Percentiles rank a stretch among this genome's conserved stretches.
Conservation (phyloP, 1,140 invertebrate species). For the Cydia pomonella region DNA sequence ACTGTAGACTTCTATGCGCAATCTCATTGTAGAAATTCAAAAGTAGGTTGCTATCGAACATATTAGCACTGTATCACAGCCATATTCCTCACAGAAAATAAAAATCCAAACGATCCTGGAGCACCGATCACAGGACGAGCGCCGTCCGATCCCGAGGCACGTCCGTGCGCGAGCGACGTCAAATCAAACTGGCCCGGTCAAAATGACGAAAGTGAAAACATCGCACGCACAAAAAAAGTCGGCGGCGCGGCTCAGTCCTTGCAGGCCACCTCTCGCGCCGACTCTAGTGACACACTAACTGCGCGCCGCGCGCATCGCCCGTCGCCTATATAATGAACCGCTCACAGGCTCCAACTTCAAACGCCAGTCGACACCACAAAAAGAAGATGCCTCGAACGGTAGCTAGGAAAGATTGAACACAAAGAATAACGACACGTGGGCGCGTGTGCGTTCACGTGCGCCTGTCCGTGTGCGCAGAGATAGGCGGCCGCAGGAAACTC, state of each 20-base stretch:
- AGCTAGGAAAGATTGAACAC: constrained; percentile 73
- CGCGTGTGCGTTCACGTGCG: constrained; percentile 73
- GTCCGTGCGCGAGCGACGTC: constrained; percentile 78
- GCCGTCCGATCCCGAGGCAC: constrained; percentile 72
- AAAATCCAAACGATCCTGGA: constrained; percentile 66
- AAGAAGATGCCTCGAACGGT: constrained; percentile 75
- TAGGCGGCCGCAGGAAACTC: constrained; percentile 80
- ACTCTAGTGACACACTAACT: constrained; percentile 79
- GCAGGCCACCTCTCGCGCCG: constrained; percentile 77
- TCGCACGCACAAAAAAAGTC: constrained; percentile 79
- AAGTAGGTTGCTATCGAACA: constrained; percentile 77
- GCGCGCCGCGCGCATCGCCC: constrained; percentile 71
- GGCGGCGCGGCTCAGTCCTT: constrained; percentile 75
- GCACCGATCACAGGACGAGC: constrained; percentile 77
- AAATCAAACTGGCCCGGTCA: constrained; percentile 79
- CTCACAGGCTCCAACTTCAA: constrained; percentile 66
- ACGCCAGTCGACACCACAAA: constrained; percentile 71
- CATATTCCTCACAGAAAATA: constrained; percentile 71
- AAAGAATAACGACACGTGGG: constrained; percentile 74
- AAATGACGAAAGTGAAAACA: constrained; percentile 81
- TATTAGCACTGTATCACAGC: constrained; percentile 79
- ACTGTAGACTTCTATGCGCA: constrained; percentile 78
- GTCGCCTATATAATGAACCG: constrained; percentile 77
- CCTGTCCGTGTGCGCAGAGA: constrained; percentile 71
- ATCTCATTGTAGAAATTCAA: constrained; percentile 80